These are phyloP conservation scores for Plagodis pulveraria DNA, from an alignment of 2,888 invertebrate genomes.

Conservation along the genomic window DNA sequence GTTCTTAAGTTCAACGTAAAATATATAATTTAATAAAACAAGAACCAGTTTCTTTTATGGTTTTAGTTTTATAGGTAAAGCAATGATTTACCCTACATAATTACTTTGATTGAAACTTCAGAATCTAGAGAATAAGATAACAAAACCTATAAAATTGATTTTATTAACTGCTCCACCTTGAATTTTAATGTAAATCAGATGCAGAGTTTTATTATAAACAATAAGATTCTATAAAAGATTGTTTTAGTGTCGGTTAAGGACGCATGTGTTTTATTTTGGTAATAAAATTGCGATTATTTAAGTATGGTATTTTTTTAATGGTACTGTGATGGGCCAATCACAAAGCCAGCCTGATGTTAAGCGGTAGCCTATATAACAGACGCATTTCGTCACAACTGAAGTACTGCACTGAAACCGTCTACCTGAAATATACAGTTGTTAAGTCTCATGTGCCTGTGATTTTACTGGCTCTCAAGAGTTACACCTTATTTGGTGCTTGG, in stretches of 20 bases:
- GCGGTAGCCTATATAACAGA: no score
- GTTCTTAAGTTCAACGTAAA: constrained; percentile 1
- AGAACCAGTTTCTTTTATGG: constrained; percentile 7
- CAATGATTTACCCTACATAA: constrained; percentile 4
- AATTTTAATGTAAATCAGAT: constrained; percentile 40
- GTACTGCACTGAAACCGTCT: no score
- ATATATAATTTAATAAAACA: not conserved
- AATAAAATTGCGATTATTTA: not conserved
- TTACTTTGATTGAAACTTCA: constrained; percentile 3
- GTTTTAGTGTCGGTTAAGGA: constrained; percentile 44
- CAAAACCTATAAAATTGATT: constrained; percentile 37
- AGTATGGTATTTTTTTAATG: no score
- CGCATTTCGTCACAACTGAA: no score
- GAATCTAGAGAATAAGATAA: constrained; percentile 4
- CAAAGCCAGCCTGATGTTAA: no score
- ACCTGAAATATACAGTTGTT: no score
- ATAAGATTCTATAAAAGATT: constrained; percentile 32
- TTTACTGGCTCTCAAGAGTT: no score
- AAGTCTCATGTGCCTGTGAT: no score
- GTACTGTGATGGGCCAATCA: no score
- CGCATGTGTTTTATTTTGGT: constrained; percentile 22
- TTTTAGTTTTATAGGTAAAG: not conserved
- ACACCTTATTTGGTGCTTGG: no score
- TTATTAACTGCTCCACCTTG: constrained; percentile 46
- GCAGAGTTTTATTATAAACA: constrained; percentile 41